Percentiles rank a stretch among this genome's conserved stretches.
Evolutionary conservation across 2,113 vertebrate genomes (phyloP).

Genomic region (Bufo bufo): DNA sequence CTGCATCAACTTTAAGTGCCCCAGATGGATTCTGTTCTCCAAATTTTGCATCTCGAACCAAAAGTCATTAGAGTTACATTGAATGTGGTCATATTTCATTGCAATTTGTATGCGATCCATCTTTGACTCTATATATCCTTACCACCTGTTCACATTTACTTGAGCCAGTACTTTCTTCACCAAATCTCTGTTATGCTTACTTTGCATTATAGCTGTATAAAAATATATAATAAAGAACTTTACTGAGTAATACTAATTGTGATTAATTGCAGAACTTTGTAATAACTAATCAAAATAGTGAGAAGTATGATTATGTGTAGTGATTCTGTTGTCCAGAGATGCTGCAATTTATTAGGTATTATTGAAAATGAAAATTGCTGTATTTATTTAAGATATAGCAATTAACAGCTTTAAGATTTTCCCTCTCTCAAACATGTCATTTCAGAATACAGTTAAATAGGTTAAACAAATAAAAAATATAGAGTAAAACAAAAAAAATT

Average conservation of each 20-base stretch:
- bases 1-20: slow-evolving; percentile 60
- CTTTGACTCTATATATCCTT: slow-evolving; percentile 63
- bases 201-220: slow-evolving; percentile 53
- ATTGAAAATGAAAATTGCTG: background rate
- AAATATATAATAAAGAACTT: background rate
- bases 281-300: background rate
- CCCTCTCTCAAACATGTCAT: too few species aligned
- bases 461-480: too few species aligned
- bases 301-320: background rate
- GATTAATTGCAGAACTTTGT: background rate
- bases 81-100: slow-evolving; percentile 66
- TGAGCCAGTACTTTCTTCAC: slow-evolving; percentile 62
- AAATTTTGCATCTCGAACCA: slow-evolving; percentile 65
- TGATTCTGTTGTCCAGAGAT: background rate
- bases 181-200: slow-evolving; percentile 60
- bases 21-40: slow-evolving; percentile 68
- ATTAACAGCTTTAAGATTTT: background rate
- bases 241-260: background rate
- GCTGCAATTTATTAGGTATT: background rate
- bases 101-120: slow-evolving; percentile 67
- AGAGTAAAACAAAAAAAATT: too few species aligned
- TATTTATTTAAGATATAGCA: background rate
- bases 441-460: too few species aligned
- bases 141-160: slow-evolving; percentile 70
- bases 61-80: slow-evolving; percentile 66